Evolutionary conservation across 1,140 invertebrate genomes (phyloP).

Genomic region (Chelonus insularis): DNA sequence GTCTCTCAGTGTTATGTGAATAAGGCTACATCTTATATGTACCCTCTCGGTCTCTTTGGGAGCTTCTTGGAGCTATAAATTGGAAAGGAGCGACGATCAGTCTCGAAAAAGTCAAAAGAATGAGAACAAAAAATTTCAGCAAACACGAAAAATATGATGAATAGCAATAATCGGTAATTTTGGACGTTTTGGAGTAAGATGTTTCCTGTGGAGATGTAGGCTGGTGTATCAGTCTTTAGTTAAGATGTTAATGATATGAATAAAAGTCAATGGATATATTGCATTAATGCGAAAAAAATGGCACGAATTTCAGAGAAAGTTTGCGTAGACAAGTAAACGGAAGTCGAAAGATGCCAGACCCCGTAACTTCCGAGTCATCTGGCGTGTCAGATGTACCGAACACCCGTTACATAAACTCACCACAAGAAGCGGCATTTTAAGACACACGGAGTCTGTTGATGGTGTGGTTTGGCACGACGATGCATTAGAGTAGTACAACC

Average conservation of each 20-base stretch:
- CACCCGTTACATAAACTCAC: constrained; percentile 45
- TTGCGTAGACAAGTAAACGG: constrained; percentile 21
- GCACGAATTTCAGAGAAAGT: constrained; percentile 17
- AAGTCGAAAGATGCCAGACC: constrained; percentile 19
- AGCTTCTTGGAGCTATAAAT: constrained; percentile 29
- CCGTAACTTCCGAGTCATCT: constrained; percentile 29
- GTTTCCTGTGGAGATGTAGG: no score
- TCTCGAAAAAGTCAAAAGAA: constrained; percentile 5
- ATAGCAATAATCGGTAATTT: no score
- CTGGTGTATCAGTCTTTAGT: no score
- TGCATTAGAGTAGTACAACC: constrained; percentile 48
- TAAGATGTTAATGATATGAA: no score
- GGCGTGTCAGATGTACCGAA: constrained; percentile 27
- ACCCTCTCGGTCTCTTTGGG: no score
- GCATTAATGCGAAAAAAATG: no score
- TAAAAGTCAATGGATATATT: no score
- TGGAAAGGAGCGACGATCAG: constrained; percentile 18
- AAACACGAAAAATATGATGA: not conserved
- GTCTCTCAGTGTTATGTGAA: constrained; percentile 15
- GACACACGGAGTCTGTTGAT: constrained; percentile 32
- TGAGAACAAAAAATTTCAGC: constrained; percentile 19
- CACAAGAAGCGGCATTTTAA: constrained; percentile 16
- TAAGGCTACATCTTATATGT: constrained; percentile 36
- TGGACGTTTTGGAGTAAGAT: no score
- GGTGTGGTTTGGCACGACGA: constrained; percentile 36